These are phyloP conservation scores for Teleogryllus oceanicus DNA, from an alignment of 2,888 invertebrate genomes.

Conservation along the genomic window DNA sequence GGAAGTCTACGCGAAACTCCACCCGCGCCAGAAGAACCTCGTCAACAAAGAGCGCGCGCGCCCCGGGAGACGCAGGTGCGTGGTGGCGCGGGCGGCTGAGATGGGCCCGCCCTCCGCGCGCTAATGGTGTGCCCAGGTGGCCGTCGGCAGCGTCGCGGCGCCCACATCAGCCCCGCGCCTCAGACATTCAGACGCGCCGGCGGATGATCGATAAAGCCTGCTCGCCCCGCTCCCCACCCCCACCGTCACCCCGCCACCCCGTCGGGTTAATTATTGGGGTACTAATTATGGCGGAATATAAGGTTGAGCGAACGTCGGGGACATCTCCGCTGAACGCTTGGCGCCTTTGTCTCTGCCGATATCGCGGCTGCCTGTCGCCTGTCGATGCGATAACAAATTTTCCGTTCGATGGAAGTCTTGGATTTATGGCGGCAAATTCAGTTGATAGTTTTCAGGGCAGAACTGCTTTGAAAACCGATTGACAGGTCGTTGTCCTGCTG, in stretches of 20 bases:
- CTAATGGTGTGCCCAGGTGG: neutral
- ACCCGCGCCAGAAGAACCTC: neutral
- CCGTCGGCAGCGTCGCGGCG: neutral
- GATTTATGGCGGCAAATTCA: neutral
- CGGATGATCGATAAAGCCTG: neutral
- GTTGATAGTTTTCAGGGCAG: neutral
- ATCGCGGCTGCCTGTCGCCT: neutral
- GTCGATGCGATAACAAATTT: constrained; percentile 9
- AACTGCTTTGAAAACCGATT: neutral
- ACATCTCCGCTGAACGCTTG: neutral
- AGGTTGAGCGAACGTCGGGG: neutral
- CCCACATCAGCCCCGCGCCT: neutral
- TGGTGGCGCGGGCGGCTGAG: neutral
- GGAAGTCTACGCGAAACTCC: too few species aligned
- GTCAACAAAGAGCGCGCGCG: neutral
- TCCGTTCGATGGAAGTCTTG: neutral
- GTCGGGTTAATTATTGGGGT: neutral
- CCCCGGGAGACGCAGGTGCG: neutral
- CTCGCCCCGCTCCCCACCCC: neutral
- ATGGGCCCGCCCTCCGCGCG: neutral
- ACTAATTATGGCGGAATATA: neutral
- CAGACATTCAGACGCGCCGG: neutral
- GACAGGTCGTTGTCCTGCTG: too few species aligned
- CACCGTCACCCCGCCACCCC: neutral
- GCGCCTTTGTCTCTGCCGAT: neutral